Base-by-base conservation (phyloP, 2,888 invertebrate genomes). In the Eucriotettix oculatus region DNA sequence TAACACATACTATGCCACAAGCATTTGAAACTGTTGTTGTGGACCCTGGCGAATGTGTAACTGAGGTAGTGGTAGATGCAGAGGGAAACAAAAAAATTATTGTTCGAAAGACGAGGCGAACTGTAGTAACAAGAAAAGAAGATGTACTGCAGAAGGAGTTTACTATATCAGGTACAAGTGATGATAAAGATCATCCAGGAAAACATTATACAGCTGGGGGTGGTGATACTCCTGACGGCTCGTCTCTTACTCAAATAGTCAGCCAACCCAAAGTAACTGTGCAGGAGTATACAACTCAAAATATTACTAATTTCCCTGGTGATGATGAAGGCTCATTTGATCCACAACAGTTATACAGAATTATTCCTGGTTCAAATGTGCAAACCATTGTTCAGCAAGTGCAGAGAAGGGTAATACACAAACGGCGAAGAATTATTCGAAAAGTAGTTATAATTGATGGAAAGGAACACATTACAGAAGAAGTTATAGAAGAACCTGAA, bases 401-500 rank as follows among this genome's bases (percentile, higher is more conserved):
- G 0, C 87, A 88, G 0, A 58, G 87, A 64, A 79, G 84, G 69
- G 81, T 88, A n/a, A 83, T 89, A 9, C 79, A 83, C 62, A 87
- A 85, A 66, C 84, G 84, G 16, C 78, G 86, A 56, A 82, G 85
- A 64, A 86, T 90, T 16, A 86, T 91, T 58, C 80, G 87, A 59
- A 82, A 84, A 65, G 80, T 87, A 3, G 85, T 86, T 0, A 83
- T 90, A 9, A 81, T 90, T 61, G 85, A 91, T 70, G 91, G 91
- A 0, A 86, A 88, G 73, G 91, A 91, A 74, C 85, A 86, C 63
- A 80, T 88, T 0, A 85, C 85, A 10, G 91, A 91, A 72, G 90
- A 91, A 74, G 74, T 90, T 0, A 78, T 90, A 54, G 91, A 91
- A 69, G 90, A 90, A 71, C 91, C 91, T 0, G 90, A 87, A 68